Base-by-base conservation (phyloP, 2,113 vertebrate species). In the Donacobius atricapilla region DNA sequence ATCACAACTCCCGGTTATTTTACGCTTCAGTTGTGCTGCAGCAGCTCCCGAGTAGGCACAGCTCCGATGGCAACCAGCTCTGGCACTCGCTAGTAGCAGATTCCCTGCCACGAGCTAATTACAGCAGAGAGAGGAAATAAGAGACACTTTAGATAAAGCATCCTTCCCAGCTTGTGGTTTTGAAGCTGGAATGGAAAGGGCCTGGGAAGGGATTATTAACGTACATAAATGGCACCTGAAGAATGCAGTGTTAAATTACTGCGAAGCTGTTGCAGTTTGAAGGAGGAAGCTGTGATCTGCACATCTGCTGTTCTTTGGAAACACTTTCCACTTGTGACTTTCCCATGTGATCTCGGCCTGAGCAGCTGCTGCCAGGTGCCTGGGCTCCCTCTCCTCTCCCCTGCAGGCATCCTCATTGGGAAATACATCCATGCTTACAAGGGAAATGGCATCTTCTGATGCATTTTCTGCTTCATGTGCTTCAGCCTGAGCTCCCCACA, bases 311-410 rank as follows among this genome's bases (percentile, higher is more conserved):
- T 77, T 66, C 88, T 92, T 90, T 68, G 90, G 91, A 95, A 96
- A 71, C 90, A 33, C 91, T 97, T 95, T 89, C 80, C 89, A 82
- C 95, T 92, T 93, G 72, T 92, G 80, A 78, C 92, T 96, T 85
- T 76, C 76, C 81, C 73, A 56, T 70, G 90, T 93, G 92, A 93
- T 76, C 9, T 2, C 0, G 68, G 73, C 68, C 66, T 37, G 44
- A 93, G 90, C 95, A 94, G 95, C 95, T 89, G 80, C 93, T 96
- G 80, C 94, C 97, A 92, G 90, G 93, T 95, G 93, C 63, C 45
- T 47, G 28, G 21, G 27, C 81, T 94, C 53, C 42, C 63, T 60
- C 60, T 61, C 42, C 65, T 56, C 30, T 71, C 73, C 87, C 57
- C 87, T 35, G 72, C 70, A 50, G 78, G 65, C 87, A 58, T 44